Percentiles rank a stretch among this genome's conserved stretches.
Evolutionary conservation across 2,113 vertebrate genomes (phyloP).

Genomic region (Turdus rufiventris): DNA sequence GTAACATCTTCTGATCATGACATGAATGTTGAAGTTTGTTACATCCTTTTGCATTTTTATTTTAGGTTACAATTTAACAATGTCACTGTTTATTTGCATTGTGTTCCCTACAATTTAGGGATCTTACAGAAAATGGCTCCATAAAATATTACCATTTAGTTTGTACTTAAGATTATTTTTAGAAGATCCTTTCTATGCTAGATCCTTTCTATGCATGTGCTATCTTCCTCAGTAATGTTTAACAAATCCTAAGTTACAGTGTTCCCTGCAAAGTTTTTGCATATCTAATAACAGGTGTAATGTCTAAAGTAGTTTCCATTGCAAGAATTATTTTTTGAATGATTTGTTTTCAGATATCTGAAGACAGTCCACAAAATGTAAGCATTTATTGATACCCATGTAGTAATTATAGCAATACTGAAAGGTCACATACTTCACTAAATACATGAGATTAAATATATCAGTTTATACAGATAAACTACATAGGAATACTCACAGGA

Average conservation of each 20-base stretch:
- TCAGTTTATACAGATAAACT: not conserved
- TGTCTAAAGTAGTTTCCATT: not conserved
- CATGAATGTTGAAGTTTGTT: not conserved
- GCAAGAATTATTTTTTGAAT: not conserved
- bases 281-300: not conserved
- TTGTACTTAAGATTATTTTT: not conserved
- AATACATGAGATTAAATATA: not conserved
- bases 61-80: not conserved
- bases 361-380: not conserved
- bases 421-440: not conserved
- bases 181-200: not conserved
- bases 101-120: not conserved
- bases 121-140: not conserved
- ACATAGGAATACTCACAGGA: not conserved
- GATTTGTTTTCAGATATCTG: not conserved
- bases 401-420: not conserved
- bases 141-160: not conserved
- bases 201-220: not conserved
- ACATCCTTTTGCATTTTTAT: not conserved
- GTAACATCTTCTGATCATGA: not conserved
- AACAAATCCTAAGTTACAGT: not conserved
- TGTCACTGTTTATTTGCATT: not conserved
- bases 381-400: not conserved
- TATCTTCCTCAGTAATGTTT: not conserved
- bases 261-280: not conserved